Conservation (phyloP, 1,140 invertebrate species). For the Macrobrachium nipponense region DNA sequence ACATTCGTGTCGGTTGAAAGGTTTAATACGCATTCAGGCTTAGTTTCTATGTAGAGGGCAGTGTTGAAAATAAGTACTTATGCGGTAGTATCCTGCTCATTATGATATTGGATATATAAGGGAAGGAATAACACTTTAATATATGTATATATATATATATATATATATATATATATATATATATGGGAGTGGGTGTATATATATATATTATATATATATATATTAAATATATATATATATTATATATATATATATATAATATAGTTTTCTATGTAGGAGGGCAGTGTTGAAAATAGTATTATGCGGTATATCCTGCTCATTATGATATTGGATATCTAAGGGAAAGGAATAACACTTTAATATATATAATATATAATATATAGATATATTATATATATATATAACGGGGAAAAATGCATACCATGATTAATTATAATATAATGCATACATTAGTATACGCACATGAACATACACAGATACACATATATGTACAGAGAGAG, state of each 20-base stretch:
- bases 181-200: too few relatives aligned
- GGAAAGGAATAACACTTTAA: background rate
- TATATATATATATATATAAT: conserved; percentile 20
- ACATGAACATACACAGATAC: background rate
- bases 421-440: too few relatives aligned
- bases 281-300: too few relatives aligned
- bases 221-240: conserved; percentile 11
- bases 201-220: conserved; percentile 22
- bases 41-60: too few relatives aligned
- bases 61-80: too few relatives aligned
- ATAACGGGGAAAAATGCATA: too few relatives aligned
- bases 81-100: background rate
- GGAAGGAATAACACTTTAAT: background rate
- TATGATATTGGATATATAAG: background rate
- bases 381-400: background rate
- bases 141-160: background rate
- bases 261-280: too few relatives aligned
- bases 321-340: background rate
- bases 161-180: background rate
- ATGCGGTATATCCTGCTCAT: background rate
- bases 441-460: too few relatives aligned
- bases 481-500: background rate
- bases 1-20: too few relatives aligned
- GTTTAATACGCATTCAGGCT: too few relatives aligned
- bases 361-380: background rate